Conservation (phyloP, 2,797 vertebrate genomes). For the Myotis vivesi region DNA sequence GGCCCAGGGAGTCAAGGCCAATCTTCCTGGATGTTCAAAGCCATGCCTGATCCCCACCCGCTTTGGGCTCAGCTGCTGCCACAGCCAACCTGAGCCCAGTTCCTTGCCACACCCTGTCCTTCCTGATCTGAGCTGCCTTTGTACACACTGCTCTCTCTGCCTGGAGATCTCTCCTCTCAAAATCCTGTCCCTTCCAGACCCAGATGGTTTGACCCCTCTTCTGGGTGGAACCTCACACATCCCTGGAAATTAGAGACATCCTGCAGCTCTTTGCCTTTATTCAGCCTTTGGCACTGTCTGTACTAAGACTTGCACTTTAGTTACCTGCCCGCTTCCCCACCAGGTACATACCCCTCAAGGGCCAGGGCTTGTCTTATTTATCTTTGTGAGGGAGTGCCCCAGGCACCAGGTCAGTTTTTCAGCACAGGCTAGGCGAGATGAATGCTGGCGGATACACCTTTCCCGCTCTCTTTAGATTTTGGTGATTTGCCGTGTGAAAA, state of each 20-base stretch:
- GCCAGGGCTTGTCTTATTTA: conserved; percentile 15
- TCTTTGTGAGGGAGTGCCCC: not conserved
- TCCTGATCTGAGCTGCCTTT: not conserved
- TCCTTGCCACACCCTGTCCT: not conserved
- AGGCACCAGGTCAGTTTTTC: not conserved
- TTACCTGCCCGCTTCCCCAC: not conserved
- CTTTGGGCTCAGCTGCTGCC: not conserved
- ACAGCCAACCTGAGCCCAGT: not conserved
- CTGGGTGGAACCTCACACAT: not conserved
- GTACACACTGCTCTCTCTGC: not conserved
- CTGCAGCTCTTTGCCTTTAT: not conserved
- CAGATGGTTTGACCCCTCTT: not conserved
- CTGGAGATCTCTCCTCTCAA: not conserved
- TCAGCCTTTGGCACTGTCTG: not conserved
- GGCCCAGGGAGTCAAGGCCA: not conserved
- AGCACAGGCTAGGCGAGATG: not conserved
- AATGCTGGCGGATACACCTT: not conserved
- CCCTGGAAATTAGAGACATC: not conserved
- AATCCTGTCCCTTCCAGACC: not conserved
- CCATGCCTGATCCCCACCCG: not conserved
- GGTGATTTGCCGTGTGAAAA: conserved; percentile 18
- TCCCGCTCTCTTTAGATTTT: not conserved
- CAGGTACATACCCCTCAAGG: conserved; percentile 21
- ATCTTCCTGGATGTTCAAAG: not conserved
- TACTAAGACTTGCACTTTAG: not conserved